A percentile compares a stretch with the other conserved stretches of the same genome.
These are phyloP conservation scores for Polyommatus iphigenia DNA, from an alignment of 2,888 invertebrate genomes.

Conservation along the genomic window DNA sequence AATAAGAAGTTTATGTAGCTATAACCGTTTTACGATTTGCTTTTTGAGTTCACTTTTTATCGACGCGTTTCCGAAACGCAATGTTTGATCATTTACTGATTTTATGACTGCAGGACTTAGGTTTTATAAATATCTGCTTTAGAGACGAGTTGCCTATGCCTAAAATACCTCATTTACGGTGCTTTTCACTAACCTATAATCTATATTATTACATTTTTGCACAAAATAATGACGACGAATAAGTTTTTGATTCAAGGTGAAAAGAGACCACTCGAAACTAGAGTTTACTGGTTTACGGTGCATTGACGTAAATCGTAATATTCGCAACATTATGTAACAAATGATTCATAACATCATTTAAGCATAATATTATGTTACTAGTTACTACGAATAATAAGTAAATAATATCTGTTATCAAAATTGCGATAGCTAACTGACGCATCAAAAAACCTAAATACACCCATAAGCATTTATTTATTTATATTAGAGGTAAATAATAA, in stretches of 20 bases:
- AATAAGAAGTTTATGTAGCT: conserved; percentile 26
- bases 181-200: neutral
- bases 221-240: no score
- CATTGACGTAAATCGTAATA: neutral
- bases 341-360: neutral
- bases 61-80: conserved; percentile 18
- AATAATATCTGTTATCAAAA: neutral
- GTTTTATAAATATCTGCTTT: conserved; percentile 3
- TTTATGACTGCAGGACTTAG: conserved; percentile 17
- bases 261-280: neutral
- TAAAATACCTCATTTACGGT: neutral
- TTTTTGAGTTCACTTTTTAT: conserved; percentile 22
- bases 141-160: neutral
- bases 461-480: no score
- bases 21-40: conserved; percentile 26
- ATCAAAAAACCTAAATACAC: no score
- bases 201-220: neutral
- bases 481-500: no score
- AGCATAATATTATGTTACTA: neutral
- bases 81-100: conserved; percentile 19
- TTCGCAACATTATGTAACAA: neutral
- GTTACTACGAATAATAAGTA: neutral
- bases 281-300: neutral
- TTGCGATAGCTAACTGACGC: neutral
- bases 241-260: neutral